Evolutionary conservation across 2,888 invertebrate genomes (phyloP).

Genomic region (Odiellus spinosus): DNA sequence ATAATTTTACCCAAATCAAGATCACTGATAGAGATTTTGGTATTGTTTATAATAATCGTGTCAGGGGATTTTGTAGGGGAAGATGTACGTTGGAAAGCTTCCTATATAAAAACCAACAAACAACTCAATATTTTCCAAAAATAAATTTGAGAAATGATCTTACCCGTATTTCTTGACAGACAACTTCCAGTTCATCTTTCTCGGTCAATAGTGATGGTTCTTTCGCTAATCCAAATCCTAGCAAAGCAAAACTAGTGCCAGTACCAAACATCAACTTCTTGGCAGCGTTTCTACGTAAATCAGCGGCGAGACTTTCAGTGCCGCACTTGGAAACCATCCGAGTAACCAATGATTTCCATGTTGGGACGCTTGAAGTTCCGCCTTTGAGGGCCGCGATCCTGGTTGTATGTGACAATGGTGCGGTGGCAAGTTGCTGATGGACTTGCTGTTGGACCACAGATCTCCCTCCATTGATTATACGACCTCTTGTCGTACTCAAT

Average conservation of each 20-base stretch:
- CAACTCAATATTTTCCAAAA: too few relatives aligned
- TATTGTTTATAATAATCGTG: neutral
- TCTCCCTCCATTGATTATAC: too few relatives aligned
- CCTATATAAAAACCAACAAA: slow-evolving; percentile 10
- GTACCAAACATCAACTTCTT: slow-evolving; percentile 3
- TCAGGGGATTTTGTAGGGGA: slow-evolving; percentile 17
- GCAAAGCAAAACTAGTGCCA: slow-evolving; percentile 8
- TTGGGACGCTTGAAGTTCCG: too few relatives aligned
- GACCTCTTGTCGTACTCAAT: too few relatives aligned
- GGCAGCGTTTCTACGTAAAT: slow-evolving; percentile 4
- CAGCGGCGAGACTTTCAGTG: slow-evolving; percentile 7
- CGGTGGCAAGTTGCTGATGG: too few relatives aligned
- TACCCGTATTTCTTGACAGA: slow-evolving; percentile 58
- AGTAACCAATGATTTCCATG: too few relatives aligned
- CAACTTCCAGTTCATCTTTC: slow-evolving; percentile 57
- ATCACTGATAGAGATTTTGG: slow-evolving; percentile 30
- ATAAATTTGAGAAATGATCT: too few relatives aligned
- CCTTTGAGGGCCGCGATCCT: too few relatives aligned
- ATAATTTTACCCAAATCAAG: slow-evolving; percentile 51
- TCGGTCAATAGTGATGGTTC: slow-evolving; percentile 42
- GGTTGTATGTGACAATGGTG: too few relatives aligned
- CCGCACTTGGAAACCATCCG: slow-evolving; percentile 6
- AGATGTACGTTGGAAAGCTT: slow-evolving; percentile 7
- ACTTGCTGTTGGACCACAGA: too few relatives aligned
- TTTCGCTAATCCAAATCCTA: slow-evolving; percentile 15